Base-by-base conservation (phyloP, 2,888 invertebrate species). In the Heliconius ismenius region DNA sequence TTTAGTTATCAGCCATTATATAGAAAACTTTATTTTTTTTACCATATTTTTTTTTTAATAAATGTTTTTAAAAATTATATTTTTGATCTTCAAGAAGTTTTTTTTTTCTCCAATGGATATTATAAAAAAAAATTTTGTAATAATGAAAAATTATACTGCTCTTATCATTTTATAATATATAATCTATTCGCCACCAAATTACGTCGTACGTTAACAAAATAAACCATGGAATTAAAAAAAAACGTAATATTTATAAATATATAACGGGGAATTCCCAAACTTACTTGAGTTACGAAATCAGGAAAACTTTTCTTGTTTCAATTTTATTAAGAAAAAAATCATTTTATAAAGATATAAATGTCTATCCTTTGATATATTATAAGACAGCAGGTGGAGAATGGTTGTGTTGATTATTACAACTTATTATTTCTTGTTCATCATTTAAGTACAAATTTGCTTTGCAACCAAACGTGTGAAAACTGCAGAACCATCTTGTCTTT, bases 401-500 rank as follows among this genome's bases (percentile, higher is more conserved):
- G 3, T 72, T 75, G n/a, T 81, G 80, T 28, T 69, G 60, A 6
- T 81, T 76, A 28, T 74, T 78, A 32, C 77, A 77, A 4, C 67
- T 73, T 4, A 78, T 32, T 15, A 80, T 74, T 73, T 72, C 73
- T 26, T 78, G 26, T 43, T 80, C 74, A 3, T 79, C 78, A 9
- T 79, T 63, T 6, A 83, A 81, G 28, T 79, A 76, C 0, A 84
- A 62, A 9, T 43, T 65, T 0, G 84, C 83, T 54, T 75, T 82
- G 65, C 86, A 86, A 2, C 79, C 76, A 32, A 54, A 58, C 15
- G 58, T 73, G 68, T 82, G 83, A 15, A 80, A 81, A 18, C 80
- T 81, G 62, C 83, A 83, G 73, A 81, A 81, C 83, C 83, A 83
- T 13, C 83, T 79, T 6, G 79, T 81, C 58, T 84, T 84, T 10